A percentile compares a stretch with the other conserved stretches of the same genome.
Conservation (phyloP, 2,888 invertebrate genomes). For the Syritta pipiens region DNA sequence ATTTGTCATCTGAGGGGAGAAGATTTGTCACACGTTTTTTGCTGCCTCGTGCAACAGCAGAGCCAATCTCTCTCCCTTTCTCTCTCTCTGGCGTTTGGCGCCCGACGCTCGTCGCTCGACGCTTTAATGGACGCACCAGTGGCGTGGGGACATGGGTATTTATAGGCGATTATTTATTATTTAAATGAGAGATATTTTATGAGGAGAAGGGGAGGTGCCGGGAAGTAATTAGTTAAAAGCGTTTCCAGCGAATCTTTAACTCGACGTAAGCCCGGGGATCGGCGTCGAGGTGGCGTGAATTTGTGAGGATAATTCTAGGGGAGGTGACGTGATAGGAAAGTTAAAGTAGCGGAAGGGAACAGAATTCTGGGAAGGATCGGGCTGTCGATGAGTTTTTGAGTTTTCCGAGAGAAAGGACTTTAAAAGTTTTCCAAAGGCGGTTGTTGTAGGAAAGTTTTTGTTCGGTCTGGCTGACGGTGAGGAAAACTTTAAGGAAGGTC, state of each 20-base stretch:
- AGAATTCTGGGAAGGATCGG: too few relatives aligned
- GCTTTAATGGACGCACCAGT: constrained; percentile 22
- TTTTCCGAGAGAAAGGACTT: too few relatives aligned
- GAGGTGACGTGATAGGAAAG: background rate
- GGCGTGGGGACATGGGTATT: background rate
- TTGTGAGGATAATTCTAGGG: background rate
- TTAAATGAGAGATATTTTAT: constrained; percentile 19
- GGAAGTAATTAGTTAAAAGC: constrained; percentile 9
- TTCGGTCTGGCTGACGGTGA: too few relatives aligned
- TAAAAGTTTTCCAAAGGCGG: too few relatives aligned
- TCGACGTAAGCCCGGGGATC: background rate
- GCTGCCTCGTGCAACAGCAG: too few relatives aligned
- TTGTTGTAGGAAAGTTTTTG: too few relatives aligned
- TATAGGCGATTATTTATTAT: constrained; percentile 30
- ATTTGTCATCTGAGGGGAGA: constrained; percentile 40
- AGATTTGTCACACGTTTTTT: constrained; percentile 37
- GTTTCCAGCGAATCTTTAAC: background rate
- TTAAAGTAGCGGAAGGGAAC: background rate
- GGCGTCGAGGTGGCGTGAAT: background rate
- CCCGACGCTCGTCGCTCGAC: too few relatives aligned
- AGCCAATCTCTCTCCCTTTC: too few relatives aligned
- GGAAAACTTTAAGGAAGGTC: too few relatives aligned
- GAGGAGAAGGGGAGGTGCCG: background rate
- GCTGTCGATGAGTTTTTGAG: too few relatives aligned
- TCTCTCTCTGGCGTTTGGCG: background rate